Conservation (phyloP, 2,113 vertebrate genomes). For the Heliornis fulica region DNA sequence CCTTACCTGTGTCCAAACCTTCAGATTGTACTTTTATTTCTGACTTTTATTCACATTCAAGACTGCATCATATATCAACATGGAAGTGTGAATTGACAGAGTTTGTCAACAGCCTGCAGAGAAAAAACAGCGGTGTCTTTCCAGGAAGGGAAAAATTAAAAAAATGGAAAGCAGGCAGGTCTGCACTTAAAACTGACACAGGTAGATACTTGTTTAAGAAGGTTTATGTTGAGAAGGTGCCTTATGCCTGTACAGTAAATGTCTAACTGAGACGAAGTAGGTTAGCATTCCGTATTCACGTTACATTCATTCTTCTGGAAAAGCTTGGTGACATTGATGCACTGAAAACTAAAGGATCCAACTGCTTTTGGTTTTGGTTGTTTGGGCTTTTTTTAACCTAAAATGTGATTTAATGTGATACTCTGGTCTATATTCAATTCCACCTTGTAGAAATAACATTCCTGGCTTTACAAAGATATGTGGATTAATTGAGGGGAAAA, state of each 20-base stretch:
- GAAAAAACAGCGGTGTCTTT: conserved; percentile 80
- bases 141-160: conserved; percentile 92
- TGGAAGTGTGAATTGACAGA: conserved; percentile 94
- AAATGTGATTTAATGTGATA: neutral
- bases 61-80: conserved; percentile 94
- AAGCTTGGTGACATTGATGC: neutral
- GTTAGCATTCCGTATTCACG: neutral
- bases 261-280: neutral
- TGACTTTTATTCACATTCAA: conserved; percentile 91
- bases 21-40: conserved; percentile 88
- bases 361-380: neutral
- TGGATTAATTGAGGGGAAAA: neutral
- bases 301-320: neutral
- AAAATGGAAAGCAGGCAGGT: conserved; percentile 82
- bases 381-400: neutral
- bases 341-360: neutral
- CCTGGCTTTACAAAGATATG: neutral
- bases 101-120: conserved; percentile 90
- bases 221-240: conserved; percentile 45
- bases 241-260: neutral
- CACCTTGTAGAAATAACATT: neutral
- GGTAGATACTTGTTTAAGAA: conserved; percentile 75
- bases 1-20: conserved; percentile 70
- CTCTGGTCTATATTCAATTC: neutral
- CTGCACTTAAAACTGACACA: conserved; percentile 78